Base-by-base conservation (phyloP, 2,113 vertebrate species). In the Otis tarda region DNA sequence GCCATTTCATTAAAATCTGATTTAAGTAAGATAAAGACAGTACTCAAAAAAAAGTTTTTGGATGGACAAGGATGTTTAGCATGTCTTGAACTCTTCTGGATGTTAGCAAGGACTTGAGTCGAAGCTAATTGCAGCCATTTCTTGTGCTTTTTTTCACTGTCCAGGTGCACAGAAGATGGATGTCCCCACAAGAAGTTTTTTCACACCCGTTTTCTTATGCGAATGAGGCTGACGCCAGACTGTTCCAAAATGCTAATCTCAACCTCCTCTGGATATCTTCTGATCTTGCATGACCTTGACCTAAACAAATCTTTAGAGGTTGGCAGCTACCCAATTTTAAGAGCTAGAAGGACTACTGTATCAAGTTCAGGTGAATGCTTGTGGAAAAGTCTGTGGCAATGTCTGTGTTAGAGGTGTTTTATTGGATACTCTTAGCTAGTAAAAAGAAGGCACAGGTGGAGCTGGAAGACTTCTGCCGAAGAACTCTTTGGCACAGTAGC, bases 211-310 rank as follows among this genome's bases (percentile, higher is more conserved):
- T 99, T 99, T 91, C 98, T 99, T 59, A 99, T 99, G 99, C 95
- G 99, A 61, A 99, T 99, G 99, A 99, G 99, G 50, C 98, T 99
- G 97, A 99, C 99, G 0, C 99, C 99, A 70, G 99, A 99, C 98
- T 99, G 99, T 97, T 99, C 99, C 86, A 99, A 99, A 98, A 99
- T 99, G 99, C 97, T 99, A 83, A 99, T 99, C 97, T 99, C 99
- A 79, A 99, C 99, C 0, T 99, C 99, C 55, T 99, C 99, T 53
- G 99, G 99, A 8, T 99, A 99, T 97, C 98, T 99, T 90, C 98
- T 99, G 89, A 99, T 99, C 97, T 98, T 99, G 73, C 99, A 99
- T 33, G 99, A 99, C 96, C 98, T 99, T 93, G 99, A 99, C 97
- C 98, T 99, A 79, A 99, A 99, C 14, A 99, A 99, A 94, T 99